These are phyloP conservation scores for Grammomys surdaster DNA, from an alignment of 2,113 vertebrate genomes.

Conservation along the genomic window DNA sequence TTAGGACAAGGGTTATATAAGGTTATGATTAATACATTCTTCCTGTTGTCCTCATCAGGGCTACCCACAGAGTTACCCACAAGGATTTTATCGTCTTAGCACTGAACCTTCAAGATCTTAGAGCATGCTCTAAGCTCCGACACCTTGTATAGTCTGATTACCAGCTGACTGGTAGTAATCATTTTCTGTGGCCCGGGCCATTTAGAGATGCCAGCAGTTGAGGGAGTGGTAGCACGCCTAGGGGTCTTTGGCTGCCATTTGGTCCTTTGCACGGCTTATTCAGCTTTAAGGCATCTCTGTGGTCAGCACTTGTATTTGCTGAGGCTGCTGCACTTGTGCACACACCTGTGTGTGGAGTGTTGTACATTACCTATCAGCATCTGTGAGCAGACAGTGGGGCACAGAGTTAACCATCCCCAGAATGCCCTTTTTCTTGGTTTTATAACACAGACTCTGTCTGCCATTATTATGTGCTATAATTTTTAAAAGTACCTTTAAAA, in stretches of 20 bases:
- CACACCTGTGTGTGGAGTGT: not conserved
- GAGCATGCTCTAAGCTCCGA: not conserved
- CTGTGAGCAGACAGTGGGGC: not conserved
- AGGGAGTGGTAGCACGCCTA: not conserved
- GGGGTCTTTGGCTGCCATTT: not conserved
- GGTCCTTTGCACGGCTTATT: not conserved
- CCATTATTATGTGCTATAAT: not conserved
- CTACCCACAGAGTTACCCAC: not conserved
- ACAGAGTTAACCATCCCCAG: not conserved
- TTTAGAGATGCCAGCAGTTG: not conserved
- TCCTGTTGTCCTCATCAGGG: not conserved
- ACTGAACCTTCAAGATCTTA: not conserved
- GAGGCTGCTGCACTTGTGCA: not conserved
- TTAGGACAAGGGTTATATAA: not conserved
- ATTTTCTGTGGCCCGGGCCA: not conserved
- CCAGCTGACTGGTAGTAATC: not conserved
- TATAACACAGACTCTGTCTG: not conserved
- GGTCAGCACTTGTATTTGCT: not conserved
- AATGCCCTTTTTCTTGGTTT: not conserved
- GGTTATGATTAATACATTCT: not conserved
- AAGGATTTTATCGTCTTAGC: not conserved
- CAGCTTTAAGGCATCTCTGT: not conserved
- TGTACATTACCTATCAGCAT: not conserved
- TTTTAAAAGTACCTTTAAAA: conserved; percentile 49
- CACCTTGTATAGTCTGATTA: not conserved